These are phyloP conservation scores for Cynocephalus volans DNA, from an alignment of 2,113 vertebrate genomes.

Conservation along the genomic window DNA sequence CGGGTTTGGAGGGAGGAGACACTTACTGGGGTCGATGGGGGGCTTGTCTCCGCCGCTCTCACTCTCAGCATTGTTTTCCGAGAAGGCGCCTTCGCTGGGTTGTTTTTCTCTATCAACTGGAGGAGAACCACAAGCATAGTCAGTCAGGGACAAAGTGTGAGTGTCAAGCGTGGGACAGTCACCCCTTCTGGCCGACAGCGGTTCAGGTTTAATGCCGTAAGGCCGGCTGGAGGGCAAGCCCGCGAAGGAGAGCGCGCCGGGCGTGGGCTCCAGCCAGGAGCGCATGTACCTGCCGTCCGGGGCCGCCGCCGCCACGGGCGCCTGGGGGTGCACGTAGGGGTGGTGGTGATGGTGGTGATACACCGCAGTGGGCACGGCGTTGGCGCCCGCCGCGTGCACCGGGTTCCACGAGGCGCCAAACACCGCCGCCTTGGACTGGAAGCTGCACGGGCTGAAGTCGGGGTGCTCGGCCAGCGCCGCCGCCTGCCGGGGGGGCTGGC, in stretches of 20 bases:
- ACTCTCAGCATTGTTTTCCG: constrained; percentile 92
- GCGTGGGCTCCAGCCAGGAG: constrained; percentile 96
- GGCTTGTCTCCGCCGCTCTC: constrained; percentile 92
- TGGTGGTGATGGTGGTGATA: constrained; percentile 94
- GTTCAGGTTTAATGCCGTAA: constrained; percentile 98
- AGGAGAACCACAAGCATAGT: constrained; percentile 94
- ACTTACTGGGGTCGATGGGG: constrained; percentile 96
- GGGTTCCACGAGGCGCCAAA: constrained; percentile 96
- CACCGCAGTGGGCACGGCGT: constrained; percentile 93
- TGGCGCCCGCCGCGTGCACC: constrained; percentile 93
- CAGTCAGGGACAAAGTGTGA: constrained; percentile 96
- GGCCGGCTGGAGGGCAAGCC: constrained; percentile 96
- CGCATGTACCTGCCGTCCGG: constrained; percentile 96
- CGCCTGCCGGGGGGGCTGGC: constrained; percentile 90
- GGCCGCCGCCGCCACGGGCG: constrained; percentile 93
- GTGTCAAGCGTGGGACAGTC: constrained; percentile 95
- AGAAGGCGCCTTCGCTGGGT: constrained; percentile 92
- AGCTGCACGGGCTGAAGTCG: constrained; percentile 95
- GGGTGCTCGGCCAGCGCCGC: constrained; percentile 93
- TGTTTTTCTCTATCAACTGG: constrained; percentile 95
- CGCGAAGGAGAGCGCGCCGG: constrained; percentile 96
- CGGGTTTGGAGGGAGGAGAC: constrained; percentile 59
- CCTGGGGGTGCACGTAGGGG: constrained; percentile 95
- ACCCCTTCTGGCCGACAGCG: constrained; percentile 93
- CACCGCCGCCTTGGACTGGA: constrained; percentile 95